phyloP scores from a whole-genome alignment of 2,888 invertebrate species.

The Agonopterix subpropinquella region DNA sequence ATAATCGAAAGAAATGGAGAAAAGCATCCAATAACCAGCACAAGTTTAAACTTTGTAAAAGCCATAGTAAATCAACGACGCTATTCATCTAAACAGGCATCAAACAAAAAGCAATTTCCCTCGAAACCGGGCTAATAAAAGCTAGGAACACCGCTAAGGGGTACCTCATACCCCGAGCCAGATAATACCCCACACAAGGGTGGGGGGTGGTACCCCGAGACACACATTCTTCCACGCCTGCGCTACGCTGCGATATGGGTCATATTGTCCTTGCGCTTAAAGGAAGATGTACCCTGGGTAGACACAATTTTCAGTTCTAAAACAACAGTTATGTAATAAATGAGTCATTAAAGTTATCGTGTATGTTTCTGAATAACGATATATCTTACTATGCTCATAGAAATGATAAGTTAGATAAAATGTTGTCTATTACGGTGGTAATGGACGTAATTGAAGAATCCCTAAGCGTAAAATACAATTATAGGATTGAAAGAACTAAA shows the following conservation, averaged over 20 bases:
- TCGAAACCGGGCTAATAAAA: slow-evolving; percentile 38
- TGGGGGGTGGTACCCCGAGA: slow-evolving; percentile 36
- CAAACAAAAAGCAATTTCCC: slow-evolving; percentile 39
- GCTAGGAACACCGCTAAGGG: slow-evolving; percentile 20
- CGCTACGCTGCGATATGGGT: slow-evolving; percentile 54
- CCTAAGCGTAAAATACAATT: no score
- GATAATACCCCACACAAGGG: slow-evolving; percentile 38
- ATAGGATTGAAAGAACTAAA: no score
- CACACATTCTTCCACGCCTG: slow-evolving; percentile 64
- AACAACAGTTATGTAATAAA: not conserved
- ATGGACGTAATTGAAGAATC: no score
- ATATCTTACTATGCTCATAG: no score
- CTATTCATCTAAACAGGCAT: slow-evolving; percentile 5
- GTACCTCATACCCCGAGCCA: slow-evolving; percentile 22
- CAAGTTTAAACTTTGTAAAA: no score
- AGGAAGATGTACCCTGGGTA: slow-evolving; percentile 9
- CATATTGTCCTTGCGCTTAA: slow-evolving; percentile 48
- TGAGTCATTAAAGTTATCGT: no score
- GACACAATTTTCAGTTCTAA: no score
- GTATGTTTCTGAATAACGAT: not conserved
- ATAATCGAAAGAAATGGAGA: no score
- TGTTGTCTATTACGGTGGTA: no score
- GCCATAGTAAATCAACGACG: slow-evolving; percentile 3
- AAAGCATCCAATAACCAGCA: no score
- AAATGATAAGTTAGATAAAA: no score